These are phyloP conservation scores for Plestiodon gilberti DNA, from an alignment of 2,113 vertebrate genomes.

Conservation along the genomic window DNA sequence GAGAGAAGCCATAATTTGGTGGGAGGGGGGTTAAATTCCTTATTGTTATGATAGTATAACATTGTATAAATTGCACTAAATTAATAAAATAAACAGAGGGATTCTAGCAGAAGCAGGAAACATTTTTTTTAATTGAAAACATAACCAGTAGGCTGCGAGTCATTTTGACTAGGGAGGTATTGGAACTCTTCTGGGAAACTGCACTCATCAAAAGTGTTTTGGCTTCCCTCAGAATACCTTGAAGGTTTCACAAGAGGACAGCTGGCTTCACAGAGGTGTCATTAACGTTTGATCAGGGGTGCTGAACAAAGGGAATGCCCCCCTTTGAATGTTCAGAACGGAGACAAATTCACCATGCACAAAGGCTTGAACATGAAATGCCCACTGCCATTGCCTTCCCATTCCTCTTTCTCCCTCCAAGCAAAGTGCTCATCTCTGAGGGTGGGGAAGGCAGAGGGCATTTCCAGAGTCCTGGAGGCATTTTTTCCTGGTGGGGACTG, in stretches of 20 bases:
- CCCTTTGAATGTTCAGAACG: too few relatives aligned
- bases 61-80: not conserved
- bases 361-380: too few relatives aligned
- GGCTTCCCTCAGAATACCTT: too few relatives aligned
- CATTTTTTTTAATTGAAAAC: not conserved
- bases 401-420: too few relatives aligned
- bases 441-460: not conserved
- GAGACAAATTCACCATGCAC: too few relatives aligned
- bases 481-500: too few relatives aligned
- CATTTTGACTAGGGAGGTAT: not conserved
- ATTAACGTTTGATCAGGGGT: too few relatives aligned
- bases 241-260: not conserved
- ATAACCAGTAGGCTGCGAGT: not conserved
- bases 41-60: not conserved
- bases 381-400: too few relatives aligned
- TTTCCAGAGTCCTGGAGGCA: too few relatives aligned
- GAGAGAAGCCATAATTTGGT: not conserved
- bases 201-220: not conserved
- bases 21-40: too few relatives aligned
- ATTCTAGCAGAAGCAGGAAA: not conserved
- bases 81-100: not conserved
- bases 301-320: too few relatives aligned
- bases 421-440: not conserved
- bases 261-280: too few relatives aligned
- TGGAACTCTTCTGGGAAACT: not conserved